A percentile compares a stretch with the other conserved stretches of the same genome.
Conservation (phyloP, 2,888 invertebrate species). For the Leptinotarsa rubiginosa region DNA sequence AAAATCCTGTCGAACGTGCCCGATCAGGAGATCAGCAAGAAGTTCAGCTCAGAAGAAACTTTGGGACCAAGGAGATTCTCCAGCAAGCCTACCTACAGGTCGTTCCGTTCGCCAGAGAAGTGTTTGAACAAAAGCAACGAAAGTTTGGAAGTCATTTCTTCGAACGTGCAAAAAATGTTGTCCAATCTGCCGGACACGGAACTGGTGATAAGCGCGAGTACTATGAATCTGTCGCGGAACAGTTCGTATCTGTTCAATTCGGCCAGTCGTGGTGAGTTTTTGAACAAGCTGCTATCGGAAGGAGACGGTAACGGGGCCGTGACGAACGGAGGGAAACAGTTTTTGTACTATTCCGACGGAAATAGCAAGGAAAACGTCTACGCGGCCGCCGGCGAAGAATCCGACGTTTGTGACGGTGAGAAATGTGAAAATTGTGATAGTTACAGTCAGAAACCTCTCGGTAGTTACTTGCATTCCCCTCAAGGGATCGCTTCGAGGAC, state of each 20-base stretch:
- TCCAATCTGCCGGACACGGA: slow-evolving; percentile 68
- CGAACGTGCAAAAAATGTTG: slow-evolving; percentile 70
- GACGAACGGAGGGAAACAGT: slow-evolving; percentile 40
- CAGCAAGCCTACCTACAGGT: slow-evolving; percentile 42
- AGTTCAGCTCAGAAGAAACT: slow-evolving; percentile 62
- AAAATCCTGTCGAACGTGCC: slow-evolving; percentile 72
- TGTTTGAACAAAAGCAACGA: slow-evolving; percentile 58
- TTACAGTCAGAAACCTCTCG: slow-evolving; percentile 59
- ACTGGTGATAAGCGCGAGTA: slow-evolving; percentile 59
- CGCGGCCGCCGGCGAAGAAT: slow-evolving; percentile 31
- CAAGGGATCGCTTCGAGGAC: slow-evolving; percentile 64
- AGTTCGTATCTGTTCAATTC: slow-evolving; percentile 53
- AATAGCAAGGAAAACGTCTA: slow-evolving; percentile 29
- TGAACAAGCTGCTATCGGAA: slow-evolving; percentile 38
- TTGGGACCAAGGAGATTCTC: slow-evolving; percentile 47
- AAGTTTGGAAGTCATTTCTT: slow-evolving; percentile 64
- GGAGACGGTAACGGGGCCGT: slow-evolving; percentile 20
- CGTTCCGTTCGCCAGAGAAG: slow-evolving; percentile 51
- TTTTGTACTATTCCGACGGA: slow-evolving; percentile 45
- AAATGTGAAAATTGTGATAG: slow-evolving; percentile 49
- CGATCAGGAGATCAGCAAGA: slow-evolving; percentile 61
- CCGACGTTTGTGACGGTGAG: slow-evolving; percentile 47
- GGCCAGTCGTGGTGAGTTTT: slow-evolving; percentile 40
- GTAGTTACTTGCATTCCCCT: slow-evolving; percentile 63
- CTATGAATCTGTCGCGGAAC: slow-evolving; percentile 54